These are phyloP conservation scores for Bugulina stolonifera DNA, from an alignment of 2,888 invertebrate species.

Conservation along the genomic window DNA sequence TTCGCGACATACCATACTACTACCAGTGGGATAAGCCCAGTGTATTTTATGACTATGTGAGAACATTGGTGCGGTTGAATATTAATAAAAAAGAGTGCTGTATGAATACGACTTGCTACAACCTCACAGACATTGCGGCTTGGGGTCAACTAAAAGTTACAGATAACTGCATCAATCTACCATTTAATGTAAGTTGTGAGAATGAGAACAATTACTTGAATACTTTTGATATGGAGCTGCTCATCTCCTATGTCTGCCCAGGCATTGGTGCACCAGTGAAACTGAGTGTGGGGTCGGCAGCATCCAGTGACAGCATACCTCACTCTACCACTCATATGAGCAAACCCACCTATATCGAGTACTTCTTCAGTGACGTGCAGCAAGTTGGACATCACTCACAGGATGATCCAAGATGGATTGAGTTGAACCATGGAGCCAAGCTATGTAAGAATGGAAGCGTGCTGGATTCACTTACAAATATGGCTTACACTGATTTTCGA, in stretches of 20 bases:
- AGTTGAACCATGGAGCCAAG: background rate
- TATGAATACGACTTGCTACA: background rate
- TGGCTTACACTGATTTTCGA: background rate
- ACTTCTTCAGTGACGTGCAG: background rate
- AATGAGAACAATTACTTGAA: background rate
- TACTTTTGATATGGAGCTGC: background rate
- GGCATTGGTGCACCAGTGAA: background rate
- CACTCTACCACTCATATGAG: background rate
- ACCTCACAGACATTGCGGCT: background rate
- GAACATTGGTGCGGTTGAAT: background rate
- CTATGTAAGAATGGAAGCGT: background rate
- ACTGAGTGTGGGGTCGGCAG: background rate
- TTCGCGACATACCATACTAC: background rate
- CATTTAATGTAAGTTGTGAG: background rate
- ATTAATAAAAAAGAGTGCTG: background rate
- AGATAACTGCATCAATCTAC: background rate
- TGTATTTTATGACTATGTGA: background rate
- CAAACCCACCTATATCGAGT: background rate
- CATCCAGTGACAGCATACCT: background rate
- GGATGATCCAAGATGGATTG: background rate
- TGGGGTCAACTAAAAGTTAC: background rate
- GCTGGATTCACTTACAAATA: background rate
- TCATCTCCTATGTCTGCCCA: background rate
- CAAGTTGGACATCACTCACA: background rate
- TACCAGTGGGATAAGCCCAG: background rate